phyloP scores from a whole-genome alignment of 1,140 invertebrate species.

The Holcopasites calliopsidis region DNA sequence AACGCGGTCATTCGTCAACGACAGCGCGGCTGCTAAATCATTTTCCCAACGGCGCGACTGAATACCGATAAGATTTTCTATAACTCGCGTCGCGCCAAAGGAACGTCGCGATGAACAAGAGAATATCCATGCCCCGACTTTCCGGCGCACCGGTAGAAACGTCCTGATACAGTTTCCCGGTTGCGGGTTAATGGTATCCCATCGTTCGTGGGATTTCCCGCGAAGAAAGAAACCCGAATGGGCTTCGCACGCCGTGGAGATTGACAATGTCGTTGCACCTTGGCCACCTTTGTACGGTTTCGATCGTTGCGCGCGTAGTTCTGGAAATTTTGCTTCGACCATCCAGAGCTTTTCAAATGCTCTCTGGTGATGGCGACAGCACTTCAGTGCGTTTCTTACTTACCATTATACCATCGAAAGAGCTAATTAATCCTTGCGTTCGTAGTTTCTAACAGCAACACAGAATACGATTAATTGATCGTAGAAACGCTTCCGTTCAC shows the following conservation, averaged over 20 bases:
- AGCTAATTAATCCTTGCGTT: too few species aligned
- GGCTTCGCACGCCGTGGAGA: not conserved
- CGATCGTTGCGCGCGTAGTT: not conserved
- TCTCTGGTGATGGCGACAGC: too few species aligned
- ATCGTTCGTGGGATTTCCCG: constrained; percentile 1
- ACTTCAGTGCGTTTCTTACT: too few species aligned
- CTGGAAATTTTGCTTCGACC: not conserved
- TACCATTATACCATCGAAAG: too few species aligned
- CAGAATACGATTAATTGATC: too few species aligned
- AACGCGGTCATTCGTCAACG: too few species aligned
- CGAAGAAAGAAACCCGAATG: constrained; percentile 15
- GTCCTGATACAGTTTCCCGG: constrained; percentile 38
- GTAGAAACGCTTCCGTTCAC: too few species aligned
- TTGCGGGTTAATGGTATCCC: constrained; percentile 13
- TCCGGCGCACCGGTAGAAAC: not conserved
- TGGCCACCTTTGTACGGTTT: not conserved
- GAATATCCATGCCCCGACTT: constrained; percentile 12
- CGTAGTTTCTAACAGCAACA: too few species aligned
- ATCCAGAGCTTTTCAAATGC: not conserved
- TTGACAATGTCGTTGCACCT: constrained; percentile 12
- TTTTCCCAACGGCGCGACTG: too few species aligned
- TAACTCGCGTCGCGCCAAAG: not conserved
- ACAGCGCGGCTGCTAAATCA: too few species aligned
- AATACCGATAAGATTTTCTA: too few species aligned
- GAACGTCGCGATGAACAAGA: constrained; percentile 18